Base-by-base conservation (phyloP, 2,113 vertebrate genomes). In the Crypturellus undulatus region DNA sequence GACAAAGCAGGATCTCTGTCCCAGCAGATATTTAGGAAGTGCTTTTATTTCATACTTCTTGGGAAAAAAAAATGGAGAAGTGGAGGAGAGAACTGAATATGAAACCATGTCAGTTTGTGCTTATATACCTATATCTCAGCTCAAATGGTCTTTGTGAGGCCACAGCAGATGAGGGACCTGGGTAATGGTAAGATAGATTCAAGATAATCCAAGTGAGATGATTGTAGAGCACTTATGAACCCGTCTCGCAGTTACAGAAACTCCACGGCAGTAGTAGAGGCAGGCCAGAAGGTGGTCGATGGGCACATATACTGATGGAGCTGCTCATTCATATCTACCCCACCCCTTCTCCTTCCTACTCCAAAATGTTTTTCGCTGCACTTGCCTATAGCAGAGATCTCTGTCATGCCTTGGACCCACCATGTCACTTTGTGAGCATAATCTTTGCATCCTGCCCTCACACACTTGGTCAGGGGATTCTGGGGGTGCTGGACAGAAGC, bases 21-120 rank as follows among this genome's bases (percentile, higher is more conserved):
- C 42, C 28, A 92, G 13, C 0, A 0, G 34, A 32, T 34, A n/a
- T 4, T 22, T 36, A 80, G 3, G 9, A 3, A 38, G 12, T 54
- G 81, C 0, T 5, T 19, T 75, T 67, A 47, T 83, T 79, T 79
- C 70, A 59, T 30, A 67, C 4, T 26, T 76, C 36, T 79, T 19
- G 14, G 62, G 21, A 18, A 79, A 78, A 87, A 36, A 47, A 47
- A 3, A 62, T 8, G 13, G 20, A 78, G 42, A 78, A 60, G 20
- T 16, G 51, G 34, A 67, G 32, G 30, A n/a, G 7, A 89, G 49
- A 90, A 54, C 20, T 75, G 18, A 13, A 22, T 67, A 77, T 26
- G 30, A 77, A 93, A 59, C 11, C 5, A 26, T 36, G 49, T 45
- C 40, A 42, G 18, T 42, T 85, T 65, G 45, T 43, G 16, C 47